A percentile compares a stretch with the other conserved stretches of the same genome.
These are phyloP conservation scores for Pseudocheirus occidentalis DNA, from an alignment of 2,797 vertebrate genomes.

Conservation along the genomic window DNA sequence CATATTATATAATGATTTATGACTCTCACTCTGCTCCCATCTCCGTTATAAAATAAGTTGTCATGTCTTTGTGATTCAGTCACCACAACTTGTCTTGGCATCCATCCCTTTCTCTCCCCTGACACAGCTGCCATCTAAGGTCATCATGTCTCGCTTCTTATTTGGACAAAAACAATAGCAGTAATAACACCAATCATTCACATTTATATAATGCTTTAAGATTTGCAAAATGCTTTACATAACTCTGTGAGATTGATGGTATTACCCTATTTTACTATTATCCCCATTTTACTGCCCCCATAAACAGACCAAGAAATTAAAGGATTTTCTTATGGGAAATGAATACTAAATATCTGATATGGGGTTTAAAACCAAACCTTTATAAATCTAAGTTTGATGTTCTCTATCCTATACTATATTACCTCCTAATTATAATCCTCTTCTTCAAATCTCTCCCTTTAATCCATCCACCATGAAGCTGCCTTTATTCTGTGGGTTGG, in stretches of 20 bases:
- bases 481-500: neutral
- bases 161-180: neutral
- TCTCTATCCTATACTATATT: neutral
- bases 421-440: neutral
- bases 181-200: neutral
- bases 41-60: neutral
- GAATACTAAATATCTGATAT: neutral
- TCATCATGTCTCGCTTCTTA: neutral
- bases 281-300: neutral
- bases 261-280: no score
- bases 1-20: no score
- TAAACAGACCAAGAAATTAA: no score
- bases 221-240: neutral
- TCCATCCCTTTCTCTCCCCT: neutral
- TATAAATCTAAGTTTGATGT: neutral
- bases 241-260: neutral
- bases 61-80: neutral
- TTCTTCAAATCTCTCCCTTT: neutral
- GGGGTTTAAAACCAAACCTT: neutral
- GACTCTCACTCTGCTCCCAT: neutral
- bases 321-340: neutral
- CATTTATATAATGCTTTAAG: neutral
- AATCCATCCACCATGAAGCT: neutral
- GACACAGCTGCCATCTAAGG: neutral
- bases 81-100: neutral